Base-by-base conservation (phyloP, 2,797 vertebrate genomes). In the Todus mexicanus region DNA sequence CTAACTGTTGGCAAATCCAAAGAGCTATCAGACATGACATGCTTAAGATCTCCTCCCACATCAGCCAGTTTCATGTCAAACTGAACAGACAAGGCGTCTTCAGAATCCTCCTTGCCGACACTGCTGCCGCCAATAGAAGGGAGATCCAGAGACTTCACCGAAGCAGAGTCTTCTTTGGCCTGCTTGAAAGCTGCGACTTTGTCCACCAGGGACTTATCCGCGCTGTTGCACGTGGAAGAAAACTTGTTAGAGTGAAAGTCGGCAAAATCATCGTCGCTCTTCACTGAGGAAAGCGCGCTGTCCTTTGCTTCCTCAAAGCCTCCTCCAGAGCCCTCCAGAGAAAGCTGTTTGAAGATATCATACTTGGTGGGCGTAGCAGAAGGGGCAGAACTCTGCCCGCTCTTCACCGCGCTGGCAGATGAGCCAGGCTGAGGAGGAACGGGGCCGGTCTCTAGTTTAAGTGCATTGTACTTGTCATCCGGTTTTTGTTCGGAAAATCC, bases 21-120 rank as follows among this genome's bases (percentile, higher is more conserved):
- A 97, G 99, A 99, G 98, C 99, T 99, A 99, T 99, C 99, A 95
- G 99, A 99, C 98, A 99, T 99, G 98, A 99, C 99, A 88, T 99
- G 99, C 97, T 99, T 99, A 98, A 99, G 98, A 98, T 99, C 99
- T 96, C 99, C 99, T 89, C 99, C 99, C 97, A 99, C 98, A 97
- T 99, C 99, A 77, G 99, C 98, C 97, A 99, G 97, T 98, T 99
- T 99, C 99, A 99, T 99, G 98, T 99, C 99, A 98, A 99, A 98
- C 98, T 99, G 99, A 97, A 99, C 98, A 68, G 99, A 99, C 26
- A 99, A 98, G 0, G 99, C 98, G 15, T 99, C 99, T 98, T 99
- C 99, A 0, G 99, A 99, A 97, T 99, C 99, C 80, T 99, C 99
- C 96, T 99, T 99, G 87, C 99, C 99, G 15, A 98, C 98, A 10